Evolutionary conservation across 2,888 invertebrate species (phyloP).

Genomic region (Dioctria rufipes): DNA sequence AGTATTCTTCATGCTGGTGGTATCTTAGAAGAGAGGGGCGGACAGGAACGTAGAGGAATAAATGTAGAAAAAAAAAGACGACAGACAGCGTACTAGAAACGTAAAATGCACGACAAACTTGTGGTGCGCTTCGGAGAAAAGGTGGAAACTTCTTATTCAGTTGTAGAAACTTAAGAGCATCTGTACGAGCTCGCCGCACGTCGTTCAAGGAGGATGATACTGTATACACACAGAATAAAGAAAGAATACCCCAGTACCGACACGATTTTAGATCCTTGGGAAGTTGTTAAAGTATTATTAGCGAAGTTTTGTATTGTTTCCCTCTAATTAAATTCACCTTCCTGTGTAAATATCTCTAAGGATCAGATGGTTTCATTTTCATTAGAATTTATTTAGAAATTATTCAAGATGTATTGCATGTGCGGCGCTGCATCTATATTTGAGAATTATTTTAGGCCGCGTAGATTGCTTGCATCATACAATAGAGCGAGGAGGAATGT

Average conservation of each 20-base stretch:
- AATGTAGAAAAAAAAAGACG: neutral
- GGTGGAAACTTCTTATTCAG: conserved; percentile 50
- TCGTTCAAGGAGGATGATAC: conserved; percentile 17
- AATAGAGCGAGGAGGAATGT: too few species aligned
- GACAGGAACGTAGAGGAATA: neutral
- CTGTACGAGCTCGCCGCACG: conserved; percentile 21
- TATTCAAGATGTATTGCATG: neutral
- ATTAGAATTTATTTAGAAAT: conserved; percentile 30
- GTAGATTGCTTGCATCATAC: too few species aligned
- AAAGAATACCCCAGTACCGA: conserved; percentile 25
- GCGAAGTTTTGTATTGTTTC: conserved; percentile 58
- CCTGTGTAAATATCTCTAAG: conserved; percentile 37
- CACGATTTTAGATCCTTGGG: conserved; percentile 43
- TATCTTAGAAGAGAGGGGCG: neutral
- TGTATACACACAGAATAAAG: conserved; percentile 19
- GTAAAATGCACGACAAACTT: conserved; percentile 44
- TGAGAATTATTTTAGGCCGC: neutral
- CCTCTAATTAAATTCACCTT: conserved; percentile 57
- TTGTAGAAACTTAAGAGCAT: conserved; percentile 47
- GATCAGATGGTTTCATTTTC: conserved; percentile 47
- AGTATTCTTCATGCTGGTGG: neutral
- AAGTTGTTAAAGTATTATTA: conserved; percentile 58
- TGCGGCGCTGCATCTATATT: conserved; percentile 3
- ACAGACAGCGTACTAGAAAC: conserved; percentile 34
- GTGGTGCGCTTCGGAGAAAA: conserved; percentile 23